phyloP scores from a whole-genome alignment of 1,140 invertebrate genomes.

The Rhopalosiphum padi region DNA sequence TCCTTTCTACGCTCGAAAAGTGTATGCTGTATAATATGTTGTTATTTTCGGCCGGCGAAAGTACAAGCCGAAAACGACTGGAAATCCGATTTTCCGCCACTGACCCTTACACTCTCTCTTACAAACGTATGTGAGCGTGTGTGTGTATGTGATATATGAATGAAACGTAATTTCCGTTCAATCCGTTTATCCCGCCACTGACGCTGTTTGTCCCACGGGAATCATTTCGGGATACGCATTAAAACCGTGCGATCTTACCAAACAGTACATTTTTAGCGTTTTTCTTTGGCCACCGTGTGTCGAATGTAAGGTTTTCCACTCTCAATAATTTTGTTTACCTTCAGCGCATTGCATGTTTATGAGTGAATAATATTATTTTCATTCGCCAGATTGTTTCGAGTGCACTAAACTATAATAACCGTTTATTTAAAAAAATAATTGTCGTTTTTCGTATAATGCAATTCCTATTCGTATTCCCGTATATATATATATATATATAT shows the following conservation, averaged over 20 bases:
- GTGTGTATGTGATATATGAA: not conserved
- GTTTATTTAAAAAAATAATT: not conserved
- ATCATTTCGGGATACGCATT: not conserved
- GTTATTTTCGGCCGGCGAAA: not conserved
- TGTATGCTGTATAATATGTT: not conserved
- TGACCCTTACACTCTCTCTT: not conserved
- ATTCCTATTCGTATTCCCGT: not conserved
- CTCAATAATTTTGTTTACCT: not conserved
- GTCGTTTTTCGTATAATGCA: not conserved
- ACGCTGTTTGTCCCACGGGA: not conserved
- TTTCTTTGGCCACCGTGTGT: not conserved
- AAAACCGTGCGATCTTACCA: not conserved
- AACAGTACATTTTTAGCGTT: not conserved
- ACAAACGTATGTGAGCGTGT: too few species aligned
- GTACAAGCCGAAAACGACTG: not conserved
- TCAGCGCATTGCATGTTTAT: not conserved
- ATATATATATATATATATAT: too few species aligned
- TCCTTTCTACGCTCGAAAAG: not conserved
- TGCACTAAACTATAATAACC: not conserved
- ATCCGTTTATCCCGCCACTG: not conserved
- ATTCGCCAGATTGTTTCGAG: not conserved
- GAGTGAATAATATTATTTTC: not conserved
- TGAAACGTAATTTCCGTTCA: constrained; percentile 3
- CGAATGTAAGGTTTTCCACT: not conserved
- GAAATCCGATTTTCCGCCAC: not conserved